Evolutionary conservation across 2,888 invertebrate species (phyloP), one percentile per base, ranked within the genome.

Genomic region (Acanthococcus lagerstroemiae): DNA sequence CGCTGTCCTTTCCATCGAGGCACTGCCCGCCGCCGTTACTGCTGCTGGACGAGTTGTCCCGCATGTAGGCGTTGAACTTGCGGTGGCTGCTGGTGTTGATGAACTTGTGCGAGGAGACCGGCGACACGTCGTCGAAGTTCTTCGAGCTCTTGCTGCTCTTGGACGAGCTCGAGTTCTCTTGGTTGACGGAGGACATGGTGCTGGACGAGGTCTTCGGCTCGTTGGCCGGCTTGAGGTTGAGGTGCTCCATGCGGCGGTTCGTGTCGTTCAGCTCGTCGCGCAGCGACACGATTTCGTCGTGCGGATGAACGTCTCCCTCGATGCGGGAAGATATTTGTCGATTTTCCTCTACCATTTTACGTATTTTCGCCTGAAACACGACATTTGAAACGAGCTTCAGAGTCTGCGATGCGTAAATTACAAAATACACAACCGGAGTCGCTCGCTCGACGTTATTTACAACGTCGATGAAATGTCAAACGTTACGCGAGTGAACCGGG

Each of bases 341-440:
- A 80, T 90, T 89, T 81, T 90, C 90, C 79, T 90, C 90, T 75
- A 90, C 89, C 90, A 90, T 90, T 80, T 87, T 88, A 80, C 88
- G 84, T 77, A 87, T 85, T 82, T 87, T 87, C 79, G 83, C 83
- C 84, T 88, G 79, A 6, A 63, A 54, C 54, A 55, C n/a, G 26
- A 26, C 48, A 63, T n/a, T 37, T 52, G n/a, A n/a, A n/a, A n/a
- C n/a, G n/a, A n/a, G n/a, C n/a, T n/a, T n/a, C n/a, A n/a, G n/a
- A n/a, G n/a, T n/a, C n/a, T n/a, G n/a, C 37, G 37, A n/a, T n/a
- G 37, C n/a, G n/a, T 37, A 37, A 37, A 37, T 37, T 37, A 37
- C 12, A 37, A 15, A 37, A 37, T n/a, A n/a, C n/a, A n/a, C n/a
- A n/a, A n/a, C n/a, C n/a, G n/a, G n/a, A n/a, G n/a, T n/a, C n/a